These are phyloP conservation scores for Gymnogyps californianus DNA, from an alignment of 2,113 vertebrate genomes.

Conservation along the genomic window DNA sequence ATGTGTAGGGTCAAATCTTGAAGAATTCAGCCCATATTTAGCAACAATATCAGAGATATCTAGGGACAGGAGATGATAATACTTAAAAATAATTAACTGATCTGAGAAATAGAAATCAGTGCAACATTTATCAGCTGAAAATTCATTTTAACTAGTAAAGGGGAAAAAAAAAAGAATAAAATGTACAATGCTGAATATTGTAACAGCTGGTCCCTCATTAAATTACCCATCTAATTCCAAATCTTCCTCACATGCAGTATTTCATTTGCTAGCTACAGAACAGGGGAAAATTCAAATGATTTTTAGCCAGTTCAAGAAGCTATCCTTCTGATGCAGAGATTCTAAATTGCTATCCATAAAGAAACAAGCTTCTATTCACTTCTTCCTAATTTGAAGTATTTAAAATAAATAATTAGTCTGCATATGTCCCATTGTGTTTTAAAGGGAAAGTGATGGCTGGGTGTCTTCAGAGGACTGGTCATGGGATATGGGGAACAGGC, in stretches of 20 bases:
- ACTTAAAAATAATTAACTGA: not conserved
- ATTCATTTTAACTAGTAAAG: not conserved
- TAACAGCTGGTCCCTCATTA: not conserved
- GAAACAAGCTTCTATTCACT: not conserved
- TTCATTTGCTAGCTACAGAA: slow-evolving; percentile 20
- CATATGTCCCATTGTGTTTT: not conserved
- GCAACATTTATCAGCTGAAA: not conserved
- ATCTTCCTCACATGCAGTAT: not conserved
- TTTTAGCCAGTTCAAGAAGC: not conserved
- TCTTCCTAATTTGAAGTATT: not conserved
- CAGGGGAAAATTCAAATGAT: not conserved
- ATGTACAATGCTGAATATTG: not conserved
- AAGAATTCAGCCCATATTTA: not conserved
- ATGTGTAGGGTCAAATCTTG: not conserved
- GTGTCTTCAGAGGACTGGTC: not conserved
- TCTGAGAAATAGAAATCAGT: not conserved
- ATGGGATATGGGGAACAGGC: not conserved
- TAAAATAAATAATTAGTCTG: not conserved
- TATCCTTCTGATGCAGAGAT: not conserved
- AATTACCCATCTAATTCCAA: not conserved
- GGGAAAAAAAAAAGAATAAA: not conserved
- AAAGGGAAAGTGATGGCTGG: not conserved
- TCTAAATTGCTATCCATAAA: not conserved
- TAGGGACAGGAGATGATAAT: not conserved
- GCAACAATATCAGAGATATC: not conserved